phyloP scores from a whole-genome alignment of 2,797 vertebrate species.

The Valencia hispanica region DNA sequence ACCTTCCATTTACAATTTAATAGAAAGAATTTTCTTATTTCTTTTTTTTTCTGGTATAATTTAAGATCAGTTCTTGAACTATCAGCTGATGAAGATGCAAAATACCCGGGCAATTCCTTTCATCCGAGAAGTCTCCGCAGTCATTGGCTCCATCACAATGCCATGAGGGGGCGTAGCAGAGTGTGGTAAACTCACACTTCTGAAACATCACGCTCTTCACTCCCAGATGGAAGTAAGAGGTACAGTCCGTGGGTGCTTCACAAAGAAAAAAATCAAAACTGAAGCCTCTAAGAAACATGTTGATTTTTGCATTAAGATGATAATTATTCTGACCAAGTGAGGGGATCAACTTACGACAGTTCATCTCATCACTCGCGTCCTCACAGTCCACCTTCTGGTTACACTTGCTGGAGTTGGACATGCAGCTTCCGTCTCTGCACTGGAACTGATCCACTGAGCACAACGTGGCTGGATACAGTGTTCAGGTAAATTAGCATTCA shows the following conservation, averaged over 20 bases:
- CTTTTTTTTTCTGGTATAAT: conserved; percentile 23
- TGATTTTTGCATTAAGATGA: neutral
- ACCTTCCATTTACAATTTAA: conserved; percentile 8
- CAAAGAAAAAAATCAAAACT: conserved; percentile 17
- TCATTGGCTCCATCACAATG: conserved; percentile 94
- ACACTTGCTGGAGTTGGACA: conserved; percentile 90
- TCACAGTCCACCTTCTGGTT: conserved; percentile 95
- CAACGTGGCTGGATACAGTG: conserved; percentile 73
- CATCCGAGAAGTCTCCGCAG: conserved; percentile 96
- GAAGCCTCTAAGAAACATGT: neutral
- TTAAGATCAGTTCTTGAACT: conserved; percentile 3
- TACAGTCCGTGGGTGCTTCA: conserved; percentile 90
- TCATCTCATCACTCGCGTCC: conserved; percentile 95
- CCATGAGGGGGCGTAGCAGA: conserved; percentile 92
- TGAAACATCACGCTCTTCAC: conserved; percentile 91
- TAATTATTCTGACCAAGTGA: neutral
- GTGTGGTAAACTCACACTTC: conserved; percentile 94
- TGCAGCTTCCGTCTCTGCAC: conserved; percentile 89
- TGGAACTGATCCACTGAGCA: conserved; percentile 85
- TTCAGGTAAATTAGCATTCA: neutral
- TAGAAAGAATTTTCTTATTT: conserved; percentile 19
- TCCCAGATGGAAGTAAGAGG: conserved; percentile 94
- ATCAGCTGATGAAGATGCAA: conserved; percentile 8
- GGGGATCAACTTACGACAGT: conserved; percentile 85
- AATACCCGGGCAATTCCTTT: conserved; percentile 88